Evolutionary conservation across 2,888 invertebrate species (phyloP).

Genomic region (Strigamia maritima): DNA sequence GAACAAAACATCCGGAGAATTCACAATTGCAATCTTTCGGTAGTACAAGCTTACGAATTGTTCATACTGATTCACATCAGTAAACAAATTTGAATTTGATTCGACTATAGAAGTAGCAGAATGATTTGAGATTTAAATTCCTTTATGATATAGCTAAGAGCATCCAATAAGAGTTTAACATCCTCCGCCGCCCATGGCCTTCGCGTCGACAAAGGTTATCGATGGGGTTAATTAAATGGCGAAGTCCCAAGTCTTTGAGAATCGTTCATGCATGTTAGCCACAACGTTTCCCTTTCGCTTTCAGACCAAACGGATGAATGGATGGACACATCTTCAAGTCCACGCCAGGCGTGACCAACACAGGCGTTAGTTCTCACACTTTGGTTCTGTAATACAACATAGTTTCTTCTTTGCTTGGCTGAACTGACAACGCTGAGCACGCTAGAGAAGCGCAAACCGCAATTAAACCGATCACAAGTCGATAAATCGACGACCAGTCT

Average conservation of each 20-base stretch:
- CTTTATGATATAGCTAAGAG: background rate
- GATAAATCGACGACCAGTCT: background rate
- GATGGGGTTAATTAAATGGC: conserved; percentile 28
- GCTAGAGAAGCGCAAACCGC: conserved; percentile 12
- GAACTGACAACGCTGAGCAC: conserved; percentile 16
- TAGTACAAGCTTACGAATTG: background rate
- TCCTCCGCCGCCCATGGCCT: background rate
- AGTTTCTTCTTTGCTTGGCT: conserved; percentile 8
- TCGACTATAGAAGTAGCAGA: background rate
- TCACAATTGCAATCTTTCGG: conserved; percentile 7
- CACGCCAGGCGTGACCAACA: conserved; percentile 26
- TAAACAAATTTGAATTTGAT: background rate
- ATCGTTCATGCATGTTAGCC: conserved; percentile 30
- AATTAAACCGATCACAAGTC: conserved; percentile 28
- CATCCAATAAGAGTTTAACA: background rate
- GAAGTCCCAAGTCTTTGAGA: conserved; percentile 2
- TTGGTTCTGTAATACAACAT: conserved; percentile 9
- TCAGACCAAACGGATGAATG: conserved; percentile 24
- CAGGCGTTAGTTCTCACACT: conserved; percentile 28
- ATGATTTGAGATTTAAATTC: conserved; percentile 4
- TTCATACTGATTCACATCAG: background rate
- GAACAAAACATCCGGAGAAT: conserved; percentile 6
- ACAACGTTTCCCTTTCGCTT: conserved; percentile 17
- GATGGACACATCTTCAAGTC: conserved; percentile 25
- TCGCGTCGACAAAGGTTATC: conserved; percentile 6